These are phyloP conservation scores for Notothenia rossii DNA, from an alignment of 2,113 vertebrate species.

Conservation along the genomic window DNA sequence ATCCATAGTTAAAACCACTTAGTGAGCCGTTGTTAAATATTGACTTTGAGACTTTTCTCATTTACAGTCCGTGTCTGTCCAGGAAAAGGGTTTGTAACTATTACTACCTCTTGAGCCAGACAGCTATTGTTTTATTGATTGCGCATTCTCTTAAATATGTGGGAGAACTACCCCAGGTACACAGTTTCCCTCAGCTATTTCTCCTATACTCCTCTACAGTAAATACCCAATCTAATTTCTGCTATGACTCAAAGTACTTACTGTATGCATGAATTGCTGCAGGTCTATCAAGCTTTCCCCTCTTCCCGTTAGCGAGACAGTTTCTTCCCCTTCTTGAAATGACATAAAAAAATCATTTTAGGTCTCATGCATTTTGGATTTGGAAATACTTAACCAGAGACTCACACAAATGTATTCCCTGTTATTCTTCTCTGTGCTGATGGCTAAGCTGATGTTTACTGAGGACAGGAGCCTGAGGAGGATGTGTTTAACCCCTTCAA, in stretches of 20 bases:
- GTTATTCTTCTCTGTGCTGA: constrained; percentile 38
- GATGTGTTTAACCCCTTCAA: constrained; percentile 31
- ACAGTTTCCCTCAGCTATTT: constrained; percentile 47
- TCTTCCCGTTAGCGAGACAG: constrained; percentile 1
- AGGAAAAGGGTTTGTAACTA: constrained; percentile 57
- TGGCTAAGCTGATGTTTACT: constrained; percentile 53
- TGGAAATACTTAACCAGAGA: constrained; percentile 42
- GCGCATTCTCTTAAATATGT: constrained; percentile 64
- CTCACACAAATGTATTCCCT: constrained; percentile 44
- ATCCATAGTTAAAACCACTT: constrained; percentile 59
- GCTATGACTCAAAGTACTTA: constrained; percentile 37
- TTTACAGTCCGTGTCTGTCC: constrained; percentile 61
- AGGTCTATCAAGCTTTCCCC: constrained; percentile 39
- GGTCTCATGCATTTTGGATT: constrained; percentile 70
- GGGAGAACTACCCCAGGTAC: constrained; percentile 57
- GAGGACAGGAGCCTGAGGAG: constrained; percentile 30
- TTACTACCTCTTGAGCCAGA: constrained; percentile 41
- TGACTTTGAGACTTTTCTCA: constrained; percentile 75
- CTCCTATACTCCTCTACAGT: constrained; percentile 29
- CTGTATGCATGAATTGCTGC: constrained; percentile 38
- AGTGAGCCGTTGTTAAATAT: constrained; percentile 57
- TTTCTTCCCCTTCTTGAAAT: constrained; percentile 32
- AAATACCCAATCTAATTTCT: constrained; percentile 54
- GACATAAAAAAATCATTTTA: constrained; percentile 56
- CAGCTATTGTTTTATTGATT: constrained; percentile 79